Evolutionary conservation across 2,113 vertebrate genomes (phyloP).

Genomic region (Leptodactylus fuscus): DNA sequence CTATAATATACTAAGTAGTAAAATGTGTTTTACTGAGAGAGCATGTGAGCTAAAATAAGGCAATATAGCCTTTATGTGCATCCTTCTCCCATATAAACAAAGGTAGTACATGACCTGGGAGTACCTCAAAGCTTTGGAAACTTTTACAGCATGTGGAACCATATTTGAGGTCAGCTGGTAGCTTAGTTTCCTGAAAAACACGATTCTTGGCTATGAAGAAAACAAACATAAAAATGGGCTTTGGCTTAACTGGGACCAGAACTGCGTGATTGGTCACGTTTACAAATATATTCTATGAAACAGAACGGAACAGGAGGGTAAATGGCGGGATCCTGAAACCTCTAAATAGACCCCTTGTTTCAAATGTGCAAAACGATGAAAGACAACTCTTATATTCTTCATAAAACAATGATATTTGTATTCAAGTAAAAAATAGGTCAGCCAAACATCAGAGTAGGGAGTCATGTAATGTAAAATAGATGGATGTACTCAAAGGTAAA

Average conservation of each 20-base stretch:
- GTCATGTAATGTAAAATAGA: not conserved
- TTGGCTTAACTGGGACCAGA: not conserved
- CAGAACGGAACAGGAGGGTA: not conserved
- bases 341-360: not conserved
- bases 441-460: not conserved
- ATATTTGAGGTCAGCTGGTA: constrained; percentile 14
- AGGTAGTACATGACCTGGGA: not conserved
- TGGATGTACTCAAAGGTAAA: not conserved
- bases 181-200: not conserved
- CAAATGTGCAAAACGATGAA: not conserved
- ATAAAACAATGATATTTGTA: not conserved
- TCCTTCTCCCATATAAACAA: not conserved
- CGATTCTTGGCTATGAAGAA: not conserved
- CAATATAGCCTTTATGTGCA: not conserved
- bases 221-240: not conserved
- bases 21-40: constrained; percentile 10
- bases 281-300: not conserved
- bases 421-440: not conserved
- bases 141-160: not conserved
- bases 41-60: not conserved
- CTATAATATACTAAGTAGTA: constrained; percentile 9
- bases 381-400: not conserved
- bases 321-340: not conserved
- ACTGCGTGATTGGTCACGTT: not conserved
- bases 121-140: not conserved